phyloP scores from a whole-genome alignment of 2,888 invertebrate genomes.

The Pterostichus niger region DNA sequence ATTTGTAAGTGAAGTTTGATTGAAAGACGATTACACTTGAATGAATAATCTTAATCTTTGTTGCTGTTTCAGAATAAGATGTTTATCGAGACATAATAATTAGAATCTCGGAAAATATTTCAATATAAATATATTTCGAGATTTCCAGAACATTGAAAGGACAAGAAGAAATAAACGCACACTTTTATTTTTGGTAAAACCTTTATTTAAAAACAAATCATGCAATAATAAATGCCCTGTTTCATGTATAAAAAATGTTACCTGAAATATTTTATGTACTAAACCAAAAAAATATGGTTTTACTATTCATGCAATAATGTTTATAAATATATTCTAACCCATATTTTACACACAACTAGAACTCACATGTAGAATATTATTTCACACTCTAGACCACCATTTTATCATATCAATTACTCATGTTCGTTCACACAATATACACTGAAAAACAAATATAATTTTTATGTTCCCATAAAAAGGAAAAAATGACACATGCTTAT shows the following conservation, averaged over 20 bases:
- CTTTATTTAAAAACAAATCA: constrained; percentile 18
- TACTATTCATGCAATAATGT: constrained; percentile 15
- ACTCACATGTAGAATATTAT: no score
- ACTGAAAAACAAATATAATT: no score
- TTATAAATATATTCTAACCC: background rate
- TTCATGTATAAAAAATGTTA: constrained; percentile 5
- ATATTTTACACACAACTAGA: no score
- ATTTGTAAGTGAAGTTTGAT: constrained; percentile 49
- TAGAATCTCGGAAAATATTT: constrained; percentile 8
- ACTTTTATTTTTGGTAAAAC: constrained; percentile 9
- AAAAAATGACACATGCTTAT: no score
- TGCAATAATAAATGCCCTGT: background rate
- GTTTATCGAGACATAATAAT: constrained; percentile 37
- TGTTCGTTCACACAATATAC: no score
- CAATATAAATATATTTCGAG: background rate
- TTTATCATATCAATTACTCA: no score
- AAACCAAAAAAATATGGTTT: no score
- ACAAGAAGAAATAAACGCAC: constrained; percentile 34
- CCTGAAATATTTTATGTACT: constrained; percentile 6
- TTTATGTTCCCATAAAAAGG: no score
- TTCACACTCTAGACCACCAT: no score
- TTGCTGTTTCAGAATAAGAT: constrained; percentile 31
- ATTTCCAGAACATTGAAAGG: background rate
- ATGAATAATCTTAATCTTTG: constrained; percentile 37
- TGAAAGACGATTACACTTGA: constrained; percentile 38